Conservation (phyloP, 2,888 invertebrate genomes). For the Operophtera brumata region DNA sequence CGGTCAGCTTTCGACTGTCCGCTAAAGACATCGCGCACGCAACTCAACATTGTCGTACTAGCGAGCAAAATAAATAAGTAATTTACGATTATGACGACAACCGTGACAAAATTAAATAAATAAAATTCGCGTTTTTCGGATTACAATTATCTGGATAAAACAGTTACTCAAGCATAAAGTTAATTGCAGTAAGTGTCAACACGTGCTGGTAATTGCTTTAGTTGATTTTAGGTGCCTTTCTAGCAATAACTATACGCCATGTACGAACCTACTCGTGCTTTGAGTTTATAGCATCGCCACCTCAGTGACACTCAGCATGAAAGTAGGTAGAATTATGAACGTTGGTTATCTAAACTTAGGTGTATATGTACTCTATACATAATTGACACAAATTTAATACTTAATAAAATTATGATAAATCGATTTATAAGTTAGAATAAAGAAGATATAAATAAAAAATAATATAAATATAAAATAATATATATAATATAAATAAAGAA, state of each 20-base stretch:
- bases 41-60: conserved; percentile 34
- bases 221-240: conserved; percentile 17
- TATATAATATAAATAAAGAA: too few relatives aligned
- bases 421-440: too few relatives aligned
- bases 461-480: too few relatives aligned
- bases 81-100: conserved; percentile 37
- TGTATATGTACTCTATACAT: too few relatives aligned
- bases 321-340: background rate
- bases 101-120: conserved; percentile 38
- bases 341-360: background rate
- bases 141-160: conserved; percentile 34
- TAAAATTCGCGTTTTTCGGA: conserved; percentile 33
- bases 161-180: conserved; percentile 34
- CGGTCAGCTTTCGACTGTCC: conserved; percentile 35
- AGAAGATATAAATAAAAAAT: too few relatives aligned
- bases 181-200: conserved; percentile 33
- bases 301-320: background rate
- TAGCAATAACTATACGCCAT: conserved; percentile 3
- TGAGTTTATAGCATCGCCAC: too few relatives aligned
- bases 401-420: too few relatives aligned
- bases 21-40: conserved; percentile 32
- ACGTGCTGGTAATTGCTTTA: conserved; percentile 23
- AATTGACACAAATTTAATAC: too few relatives aligned
- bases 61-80: conserved; percentile 35
- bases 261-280: background rate